phyloP scores from a whole-genome alignment of 2,888 invertebrate genomes.

The Cactoblastis cactorum region DNA sequence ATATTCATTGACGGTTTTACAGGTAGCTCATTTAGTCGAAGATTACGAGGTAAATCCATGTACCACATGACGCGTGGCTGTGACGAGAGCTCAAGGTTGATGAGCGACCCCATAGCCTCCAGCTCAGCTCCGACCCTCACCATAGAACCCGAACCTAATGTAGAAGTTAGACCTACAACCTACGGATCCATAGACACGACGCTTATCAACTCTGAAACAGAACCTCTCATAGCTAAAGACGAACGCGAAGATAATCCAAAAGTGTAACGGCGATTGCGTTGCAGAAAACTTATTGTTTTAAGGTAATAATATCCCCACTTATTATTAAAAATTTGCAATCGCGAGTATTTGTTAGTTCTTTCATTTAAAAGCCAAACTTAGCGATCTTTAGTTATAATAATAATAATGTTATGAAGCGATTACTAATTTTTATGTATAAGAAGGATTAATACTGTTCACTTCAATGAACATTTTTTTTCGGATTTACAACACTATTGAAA shows the following conservation, averaged over 20 bases:
- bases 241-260: slow-evolving; percentile 39
- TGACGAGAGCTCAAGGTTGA: slow-evolving; percentile 78
- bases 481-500: no score
- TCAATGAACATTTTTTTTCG: no score
- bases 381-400: no score
- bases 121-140: slow-evolving; percentile 59
- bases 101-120: slow-evolving; percentile 48
- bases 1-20: slow-evolving; percentile 16
- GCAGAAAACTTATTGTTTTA: no score
- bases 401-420: no score
- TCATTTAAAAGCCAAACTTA: no score
- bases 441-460: no score
- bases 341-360: no score
- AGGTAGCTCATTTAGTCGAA: slow-evolving; percentile 87
- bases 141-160: slow-evolving; percentile 43
- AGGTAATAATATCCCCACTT: not conserved
- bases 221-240: slow-evolving; percentile 45
- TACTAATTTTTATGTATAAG: no score
- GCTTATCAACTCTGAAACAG: slow-evolving; percentile 46
- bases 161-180: slow-evolving; percentile 51
- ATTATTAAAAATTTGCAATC: no score
- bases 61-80: slow-evolving; percentile 86
- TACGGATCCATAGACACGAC: slow-evolving; percentile 67
- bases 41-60: slow-evolving; percentile 87
- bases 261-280: slow-evolving; percentile 33